Conservation (phyloP, 2,888 invertebrate genomes). For the Spodoptera picta region DNA sequence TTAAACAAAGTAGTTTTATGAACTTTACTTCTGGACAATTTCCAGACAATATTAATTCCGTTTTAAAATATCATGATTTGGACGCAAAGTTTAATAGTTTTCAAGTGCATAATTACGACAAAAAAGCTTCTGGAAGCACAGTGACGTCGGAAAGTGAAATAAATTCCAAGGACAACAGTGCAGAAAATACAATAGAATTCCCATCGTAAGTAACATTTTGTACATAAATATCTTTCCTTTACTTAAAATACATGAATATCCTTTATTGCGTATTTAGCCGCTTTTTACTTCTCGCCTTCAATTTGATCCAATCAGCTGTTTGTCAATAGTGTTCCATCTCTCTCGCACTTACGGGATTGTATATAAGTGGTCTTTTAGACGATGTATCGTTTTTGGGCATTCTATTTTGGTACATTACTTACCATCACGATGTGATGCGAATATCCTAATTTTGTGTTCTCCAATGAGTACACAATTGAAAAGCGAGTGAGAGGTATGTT, state of each 20-base stretch:
- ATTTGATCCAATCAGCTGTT: slow-evolving; percentile 85
- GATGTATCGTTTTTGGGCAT: slow-evolving; percentile 86
- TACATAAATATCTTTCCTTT: slow-evolving; percentile 12
- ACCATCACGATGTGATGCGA: slow-evolving; percentile 86
- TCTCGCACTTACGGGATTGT: slow-evolving; percentile 67
- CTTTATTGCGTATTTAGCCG: slow-evolving; percentile 39
- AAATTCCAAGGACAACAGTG: slow-evolving; percentile 61
- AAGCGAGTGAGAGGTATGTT: slow-evolving; percentile 74
- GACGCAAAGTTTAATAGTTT: slow-evolving; percentile 53
- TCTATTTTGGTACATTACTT: slow-evolving; percentile 88
- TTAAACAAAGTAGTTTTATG: slow-evolving; percentile 46
- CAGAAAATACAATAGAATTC: slow-evolving; percentile 58
- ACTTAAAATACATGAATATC: slow-evolving; percentile 11
- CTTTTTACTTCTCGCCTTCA: slow-evolving; percentile 48
- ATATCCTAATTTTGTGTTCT: slow-evolving; percentile 82
- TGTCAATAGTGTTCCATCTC: slow-evolving; percentile 82
- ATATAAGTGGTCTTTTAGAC: slow-evolving; percentile 76
- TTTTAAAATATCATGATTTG: slow-evolving; percentile 53
- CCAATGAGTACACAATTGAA: slow-evolving; percentile 72
- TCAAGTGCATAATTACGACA: slow-evolving; percentile 53
- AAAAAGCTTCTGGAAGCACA: slow-evolving; percentile 56
- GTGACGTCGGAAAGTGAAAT: slow-evolving; percentile 65
- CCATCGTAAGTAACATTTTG: slow-evolving; percentile 64
- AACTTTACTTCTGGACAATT: slow-evolving; percentile 51
- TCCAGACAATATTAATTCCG: slow-evolving; percentile 48